Conservation (phyloP, 1,140 invertebrate species). For the Anastrepha obliqua region DNA sequence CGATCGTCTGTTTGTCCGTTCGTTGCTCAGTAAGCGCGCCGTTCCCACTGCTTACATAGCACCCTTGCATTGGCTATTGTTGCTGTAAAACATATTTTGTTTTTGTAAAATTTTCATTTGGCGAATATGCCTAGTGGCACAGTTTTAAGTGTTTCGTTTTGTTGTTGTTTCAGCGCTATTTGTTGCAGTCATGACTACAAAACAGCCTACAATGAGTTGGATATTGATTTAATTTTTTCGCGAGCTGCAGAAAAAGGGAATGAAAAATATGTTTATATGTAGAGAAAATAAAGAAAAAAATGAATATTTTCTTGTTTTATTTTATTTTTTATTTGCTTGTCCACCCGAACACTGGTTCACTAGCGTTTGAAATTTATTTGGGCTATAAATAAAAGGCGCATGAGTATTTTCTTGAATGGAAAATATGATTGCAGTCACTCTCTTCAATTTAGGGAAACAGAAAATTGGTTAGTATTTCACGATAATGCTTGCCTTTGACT, state of each 20-base stretch:
- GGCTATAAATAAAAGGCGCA: too few relatives aligned
- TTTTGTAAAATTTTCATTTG: constrained; percentile 42
- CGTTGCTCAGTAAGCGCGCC: not conserved
- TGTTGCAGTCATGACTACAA: constrained; percentile 7
- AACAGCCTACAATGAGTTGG: not conserved
- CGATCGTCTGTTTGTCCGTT: not conserved
- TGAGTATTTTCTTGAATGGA: too few relatives aligned
- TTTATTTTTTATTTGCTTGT: not conserved
- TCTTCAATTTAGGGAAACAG: too few relatives aligned
- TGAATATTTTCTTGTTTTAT: too few relatives aligned
- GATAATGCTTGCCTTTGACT: too few relatives aligned
- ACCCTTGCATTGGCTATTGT: not conserved
- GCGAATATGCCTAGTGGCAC: constrained; percentile 44
- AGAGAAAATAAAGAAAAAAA: too few relatives aligned
- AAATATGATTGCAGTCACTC: too few relatives aligned
- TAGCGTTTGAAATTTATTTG: too few relatives aligned
- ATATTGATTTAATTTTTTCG: constrained; percentile 25
- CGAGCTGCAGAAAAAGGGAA: not conserved
- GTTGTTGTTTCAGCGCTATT: not conserved
- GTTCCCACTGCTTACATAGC: not conserved
- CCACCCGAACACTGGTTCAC: not conserved
- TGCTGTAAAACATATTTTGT: not conserved
- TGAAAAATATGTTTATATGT: not conserved
- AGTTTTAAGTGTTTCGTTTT: constrained; percentile 10
- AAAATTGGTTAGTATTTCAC: too few relatives aligned